These are phyloP conservation scores for Chorisops tibialis DNA, from an alignment of 2,888 invertebrate genomes.

Conservation along the genomic window DNA sequence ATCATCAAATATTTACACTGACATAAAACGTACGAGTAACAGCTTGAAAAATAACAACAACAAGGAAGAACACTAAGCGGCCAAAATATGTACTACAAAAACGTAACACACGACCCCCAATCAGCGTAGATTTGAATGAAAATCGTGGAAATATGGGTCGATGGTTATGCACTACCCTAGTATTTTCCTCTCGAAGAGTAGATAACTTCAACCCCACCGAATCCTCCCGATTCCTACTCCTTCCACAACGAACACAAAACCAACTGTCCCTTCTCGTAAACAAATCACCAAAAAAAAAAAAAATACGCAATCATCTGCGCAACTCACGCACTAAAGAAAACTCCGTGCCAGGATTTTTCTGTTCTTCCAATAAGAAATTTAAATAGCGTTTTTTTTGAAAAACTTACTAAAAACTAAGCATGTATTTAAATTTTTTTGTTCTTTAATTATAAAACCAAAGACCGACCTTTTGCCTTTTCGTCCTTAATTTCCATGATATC, in stretches of 20 bases:
- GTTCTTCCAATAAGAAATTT: background rate
- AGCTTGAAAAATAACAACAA: too few relatives aligned
- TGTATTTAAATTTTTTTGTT: background rate
- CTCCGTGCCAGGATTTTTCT: background rate
- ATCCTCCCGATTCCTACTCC: too few relatives aligned
- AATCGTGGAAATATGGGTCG: too few relatives aligned
- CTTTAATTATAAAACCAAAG: background rate
- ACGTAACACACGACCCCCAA: too few relatives aligned
- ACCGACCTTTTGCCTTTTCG: slow-evolving; percentile 43
- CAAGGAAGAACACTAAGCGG: too few relatives aligned
- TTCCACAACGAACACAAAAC: background rate
- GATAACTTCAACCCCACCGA: too few relatives aligned
- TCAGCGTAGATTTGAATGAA: too few relatives aligned
- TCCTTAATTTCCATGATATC: slow-evolving; percentile 48
- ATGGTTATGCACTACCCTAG: too few relatives aligned
- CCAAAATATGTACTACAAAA: too few relatives aligned
- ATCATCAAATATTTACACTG: too few relatives aligned
- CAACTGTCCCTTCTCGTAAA: slow-evolving; percentile 9
- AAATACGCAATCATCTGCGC: slow-evolving; percentile 16
- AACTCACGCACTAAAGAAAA: slow-evolving; percentile 9
- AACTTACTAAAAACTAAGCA: background rate
- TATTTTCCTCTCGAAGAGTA: too few relatives aligned
- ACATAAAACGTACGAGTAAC: too few relatives aligned
- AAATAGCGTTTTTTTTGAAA: background rate
- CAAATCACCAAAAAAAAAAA: slow-evolving; percentile 13